Base-by-base conservation (phyloP, 2,797 vertebrate species). In the Babyrousa celebensis region DNA sequence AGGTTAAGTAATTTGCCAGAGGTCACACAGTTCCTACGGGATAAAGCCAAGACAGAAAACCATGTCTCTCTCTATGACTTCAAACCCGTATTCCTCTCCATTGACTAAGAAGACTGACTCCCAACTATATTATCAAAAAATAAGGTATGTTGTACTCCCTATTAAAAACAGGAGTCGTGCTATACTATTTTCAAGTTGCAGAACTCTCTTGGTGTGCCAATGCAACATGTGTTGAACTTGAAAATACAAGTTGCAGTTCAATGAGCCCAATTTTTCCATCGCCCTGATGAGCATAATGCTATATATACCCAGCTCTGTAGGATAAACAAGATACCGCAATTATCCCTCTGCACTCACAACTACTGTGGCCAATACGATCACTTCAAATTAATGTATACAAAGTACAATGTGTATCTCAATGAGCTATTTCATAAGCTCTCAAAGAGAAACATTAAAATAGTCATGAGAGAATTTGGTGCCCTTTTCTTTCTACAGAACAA, bases 331-430 rank as follows among this genome's bases (percentile, higher is more conserved):
- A 43, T 67, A 65, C 12, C 25, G 43, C 60, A 36, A 71, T 75
- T 74, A 93, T 93, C 89, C 40, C 23, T 68, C 95, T 80, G 20
- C 25, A 89, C 94, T 94, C 60, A 72, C 74, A 87, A 89, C 18
- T 43, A 62, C 79, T 91, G 63, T 11, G 12, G 8, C 71, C 40
- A 91, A 74, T 78, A 43, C 0, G 89, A 95, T 92, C 3, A 21
- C 56, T 95, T 88, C 16, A 65, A 70, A 88, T 82, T 83, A 92
- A 83, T 32, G 10, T 77, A 74, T n/a, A 87, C 9, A 70, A 89
- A 84, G 9, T 29, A 89, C 4, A 95, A 72, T 78, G 75, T 87
- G 15, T 25, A 87, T 18, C 20, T 91, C 29, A 91, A 77, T 74
- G n/a, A 54, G 16, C 14, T 80, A 56, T 82, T 89, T 89, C n/a